Evolutionary conservation across 2,888 invertebrate genomes (phyloP), one percentile per base, ranked within the genome.

Genomic region (Drosophila quinaria): DNA sequence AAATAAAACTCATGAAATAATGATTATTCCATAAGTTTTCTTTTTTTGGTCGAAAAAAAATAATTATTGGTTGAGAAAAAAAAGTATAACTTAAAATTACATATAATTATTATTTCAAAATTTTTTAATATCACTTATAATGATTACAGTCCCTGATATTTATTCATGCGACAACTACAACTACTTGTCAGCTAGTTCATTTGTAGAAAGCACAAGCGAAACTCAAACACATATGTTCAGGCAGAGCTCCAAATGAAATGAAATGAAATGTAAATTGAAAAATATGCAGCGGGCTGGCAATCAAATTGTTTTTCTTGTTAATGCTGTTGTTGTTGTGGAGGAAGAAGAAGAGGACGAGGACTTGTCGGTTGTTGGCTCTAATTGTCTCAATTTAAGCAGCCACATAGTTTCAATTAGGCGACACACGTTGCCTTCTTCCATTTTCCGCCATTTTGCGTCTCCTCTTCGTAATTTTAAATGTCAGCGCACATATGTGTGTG

Each of bases 251-350:
- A 75, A 82, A 78, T 78, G 72, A 87, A 89, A 87, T 89, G 89
- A 74, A 88, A 83, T 78, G 71, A 87, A 89, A 89, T 83, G 89
- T 84, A 87, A 83, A 83, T 83, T 74, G 81, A 72, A 89, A 84
- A 84, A 70, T 74, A 71, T 81, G 64, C 81, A 63, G 39, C 55
- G 55, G 66, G 77, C 54, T 68, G 54, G 78, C 70, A 83, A 89
- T 89, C 89, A 89, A 77, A 74, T 80, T 55, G 54, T 11, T 47
- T 3, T 15, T 37, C 17, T 9, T 54, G 41, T 17, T 31, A 15
- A 13, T 22, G n/a, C 37, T 19, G 35, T n/a, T 50, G 50, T 22
- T 15, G 37, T 10, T 52, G 25, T 39, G 42, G 29, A 42, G 33
- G 55, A 10, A 1, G 42, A 33, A 29, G 52, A 67, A 22, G 42